A percentile compares a stretch with the other conserved stretches of the same genome.
Evolutionary conservation across 2,888 invertebrate genomes (phyloP).

Genomic region (Ophion obscuratus): DNA sequence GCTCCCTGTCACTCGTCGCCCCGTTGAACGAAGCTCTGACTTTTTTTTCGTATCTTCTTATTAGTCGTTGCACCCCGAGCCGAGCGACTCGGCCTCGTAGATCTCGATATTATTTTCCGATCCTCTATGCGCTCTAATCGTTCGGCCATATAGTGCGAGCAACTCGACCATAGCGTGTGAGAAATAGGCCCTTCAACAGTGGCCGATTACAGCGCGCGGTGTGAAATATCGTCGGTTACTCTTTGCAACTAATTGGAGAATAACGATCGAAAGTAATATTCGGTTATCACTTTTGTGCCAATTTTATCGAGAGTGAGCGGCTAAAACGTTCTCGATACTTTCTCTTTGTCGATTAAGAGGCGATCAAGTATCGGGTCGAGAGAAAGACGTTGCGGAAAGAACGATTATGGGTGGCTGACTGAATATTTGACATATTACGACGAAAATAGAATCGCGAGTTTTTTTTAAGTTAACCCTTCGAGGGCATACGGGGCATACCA

Average conservation of each 20-base stretch:
- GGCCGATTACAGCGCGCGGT: neutral
- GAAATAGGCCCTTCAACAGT: neutral
- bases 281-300: neutral
- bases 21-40: conserved; percentile 43
- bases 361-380: neutral
- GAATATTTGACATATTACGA: neutral
- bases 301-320: neutral
- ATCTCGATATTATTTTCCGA: conserved; percentile 19
- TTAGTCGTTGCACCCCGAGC: conserved; percentile 49
- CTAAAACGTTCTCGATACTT: neutral
- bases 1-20: conserved; percentile 61
- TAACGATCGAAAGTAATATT: neutral
- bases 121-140: neutral
- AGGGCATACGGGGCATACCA: too few relatives aligned
- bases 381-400: neutral
- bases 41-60: conserved; percentile 28
- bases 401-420: neutral
- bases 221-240: neutral
- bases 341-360: neutral
- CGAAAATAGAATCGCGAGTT: neutral
- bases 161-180: neutral
- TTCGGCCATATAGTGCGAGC: neutral
- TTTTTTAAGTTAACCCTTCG: neutral
- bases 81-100: conserved; percentile 35
- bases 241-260: neutral